phyloP scores from a whole-genome alignment of 2,888 invertebrate genomes.

The Ligdia adustata region DNA sequence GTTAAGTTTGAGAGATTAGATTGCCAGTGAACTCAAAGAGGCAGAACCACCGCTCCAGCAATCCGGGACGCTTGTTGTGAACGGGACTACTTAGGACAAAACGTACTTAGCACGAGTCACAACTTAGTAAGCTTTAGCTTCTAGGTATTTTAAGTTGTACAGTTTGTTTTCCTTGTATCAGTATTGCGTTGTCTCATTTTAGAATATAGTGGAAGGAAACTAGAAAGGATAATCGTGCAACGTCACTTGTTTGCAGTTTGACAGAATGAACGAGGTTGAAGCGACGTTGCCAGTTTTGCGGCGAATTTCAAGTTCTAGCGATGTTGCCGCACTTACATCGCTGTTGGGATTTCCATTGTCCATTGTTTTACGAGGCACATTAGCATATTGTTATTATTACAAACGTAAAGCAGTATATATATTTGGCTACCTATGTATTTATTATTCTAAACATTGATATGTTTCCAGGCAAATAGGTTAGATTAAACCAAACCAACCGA shows the following conservation, averaged over 20 bases:
- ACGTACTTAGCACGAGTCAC: conserved; percentile 70
- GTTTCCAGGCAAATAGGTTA: conserved; percentile 13
- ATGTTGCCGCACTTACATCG: conserved; percentile 65
- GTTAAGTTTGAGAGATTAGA: conserved; percentile 75
- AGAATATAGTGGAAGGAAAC: conserved; percentile 77
- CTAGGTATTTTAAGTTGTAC: conserved; percentile 66
- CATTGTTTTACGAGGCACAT: conserved; percentile 49
- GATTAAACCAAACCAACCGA: conserved; percentile 14
- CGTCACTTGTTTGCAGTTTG: conserved; percentile 73
- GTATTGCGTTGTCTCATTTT: conserved; percentile 79
- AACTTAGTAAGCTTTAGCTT: conserved; percentile 63
- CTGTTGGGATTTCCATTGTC: conserved; percentile 68
- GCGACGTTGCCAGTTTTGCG: conserved; percentile 78
- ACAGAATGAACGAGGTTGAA: conserved; percentile 67
- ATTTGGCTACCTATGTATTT: conserved; percentile 12
- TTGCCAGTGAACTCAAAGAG: conserved; percentile 63
- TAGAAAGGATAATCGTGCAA: conserved; percentile 80
- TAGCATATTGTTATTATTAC: conserved; percentile 34
- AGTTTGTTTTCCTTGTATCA: conserved; percentile 74
- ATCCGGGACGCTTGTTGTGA: conserved; percentile 42
- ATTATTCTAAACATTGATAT: conserved; percentile 10
- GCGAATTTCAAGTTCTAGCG: conserved; percentile 74
- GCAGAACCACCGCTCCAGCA: conserved; percentile 66
- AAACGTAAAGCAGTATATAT: conserved; percentile 19
- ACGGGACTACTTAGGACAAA: conserved; percentile 49